phyloP scores from a whole-genome alignment of 2,797 vertebrate genomes.

The Bryconaethiops microstoma region DNA sequence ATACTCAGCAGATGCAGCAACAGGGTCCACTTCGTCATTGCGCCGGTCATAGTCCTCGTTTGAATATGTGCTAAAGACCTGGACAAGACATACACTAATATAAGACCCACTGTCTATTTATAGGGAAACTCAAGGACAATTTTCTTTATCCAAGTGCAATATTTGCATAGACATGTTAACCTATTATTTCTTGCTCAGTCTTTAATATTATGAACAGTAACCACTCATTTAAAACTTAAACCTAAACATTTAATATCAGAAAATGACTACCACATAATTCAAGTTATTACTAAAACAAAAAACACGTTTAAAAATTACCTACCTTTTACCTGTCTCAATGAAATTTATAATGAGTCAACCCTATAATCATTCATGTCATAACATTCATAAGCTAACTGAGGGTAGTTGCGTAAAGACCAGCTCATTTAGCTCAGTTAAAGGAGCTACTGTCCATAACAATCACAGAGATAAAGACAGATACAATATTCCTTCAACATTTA shows the following conservation, averaged over 20 bases:
- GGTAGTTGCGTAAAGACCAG: neutral
- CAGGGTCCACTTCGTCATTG: constrained; percentile 89
- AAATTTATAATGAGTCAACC: neutral
- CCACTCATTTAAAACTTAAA: neutral
- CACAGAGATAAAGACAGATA: neutral
- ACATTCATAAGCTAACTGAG: neutral
- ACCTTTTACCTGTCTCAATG: neutral
- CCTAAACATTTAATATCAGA: neutral
- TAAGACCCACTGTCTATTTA: no score
- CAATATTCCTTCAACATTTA: neutral
- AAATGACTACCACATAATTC: neutral
- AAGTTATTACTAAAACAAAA: neutral
- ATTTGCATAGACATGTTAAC: constrained; percentile 61
- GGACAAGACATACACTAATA: neutral
- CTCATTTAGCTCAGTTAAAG: neutral
- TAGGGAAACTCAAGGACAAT: no score
- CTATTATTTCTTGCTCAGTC: no score
- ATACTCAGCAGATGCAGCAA: constrained; percentile 89
- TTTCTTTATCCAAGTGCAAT: no score
- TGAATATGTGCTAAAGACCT: constrained; percentile 89
- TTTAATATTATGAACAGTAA: neutral
- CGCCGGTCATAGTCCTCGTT: constrained; percentile 88
- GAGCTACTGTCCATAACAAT: neutral
- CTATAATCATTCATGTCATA: neutral
- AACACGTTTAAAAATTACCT: neutral